phyloP scores from a whole-genome alignment of 2,888 invertebrate species.

The Meteorus colon region DNA sequence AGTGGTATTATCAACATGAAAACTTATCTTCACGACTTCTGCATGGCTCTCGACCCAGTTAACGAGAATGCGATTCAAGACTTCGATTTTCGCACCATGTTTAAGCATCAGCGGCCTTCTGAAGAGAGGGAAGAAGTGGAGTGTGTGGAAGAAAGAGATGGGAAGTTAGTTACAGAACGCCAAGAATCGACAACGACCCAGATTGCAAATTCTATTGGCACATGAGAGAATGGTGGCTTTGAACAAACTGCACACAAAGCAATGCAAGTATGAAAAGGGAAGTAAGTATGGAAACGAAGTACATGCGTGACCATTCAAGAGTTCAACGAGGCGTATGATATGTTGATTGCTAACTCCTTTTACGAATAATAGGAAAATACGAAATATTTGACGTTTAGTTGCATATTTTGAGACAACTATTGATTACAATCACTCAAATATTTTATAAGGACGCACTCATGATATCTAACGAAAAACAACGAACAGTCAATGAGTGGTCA shows the following conservation, averaged over 20 bases:
- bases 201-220: constrained; percentile 36
- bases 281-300: neutral
- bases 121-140: neutral
- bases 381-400: no score
- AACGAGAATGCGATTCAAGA: neutral
- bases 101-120: neutral
- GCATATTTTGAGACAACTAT: no score
- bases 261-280: constrained; percentile 11
- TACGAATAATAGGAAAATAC: no score
- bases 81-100: constrained; percentile 40
- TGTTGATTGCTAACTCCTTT: no score
- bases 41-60: constrained; percentile 1
- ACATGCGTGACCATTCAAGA: neutral
- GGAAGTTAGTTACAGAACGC: constrained; percentile 1
- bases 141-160: neutral
- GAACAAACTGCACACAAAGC: neutral
- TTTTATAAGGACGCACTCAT: no score
- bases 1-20: neutral
- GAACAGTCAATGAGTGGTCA: neutral
- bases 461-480: neutral
- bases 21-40: neutral
- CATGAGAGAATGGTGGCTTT: constrained; percentile 2
- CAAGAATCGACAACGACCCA: constrained; percentile 50
- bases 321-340: no score
- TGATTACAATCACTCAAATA: no score